Conservation (phyloP, 2,113 vertebrate genomes). For the Bubalus kerabau region DNA sequence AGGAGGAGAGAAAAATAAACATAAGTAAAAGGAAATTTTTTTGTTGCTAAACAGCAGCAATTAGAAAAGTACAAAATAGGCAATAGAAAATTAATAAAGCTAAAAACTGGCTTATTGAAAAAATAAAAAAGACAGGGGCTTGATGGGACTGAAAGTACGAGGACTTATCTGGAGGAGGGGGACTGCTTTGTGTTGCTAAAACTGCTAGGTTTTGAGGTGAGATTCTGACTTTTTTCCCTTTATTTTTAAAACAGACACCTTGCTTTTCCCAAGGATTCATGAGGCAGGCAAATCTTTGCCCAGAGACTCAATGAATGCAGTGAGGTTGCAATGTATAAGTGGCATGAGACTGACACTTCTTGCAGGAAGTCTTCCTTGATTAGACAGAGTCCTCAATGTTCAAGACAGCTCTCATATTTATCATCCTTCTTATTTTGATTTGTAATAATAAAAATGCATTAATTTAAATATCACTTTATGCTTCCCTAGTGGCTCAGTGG, state of each 20-base stretch:
- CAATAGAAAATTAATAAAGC: neutral
- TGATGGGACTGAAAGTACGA: neutral
- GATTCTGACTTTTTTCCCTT: neutral
- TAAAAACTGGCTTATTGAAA: neutral
- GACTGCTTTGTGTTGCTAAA: neutral
- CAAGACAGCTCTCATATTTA: neutral
- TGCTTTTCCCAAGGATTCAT: neutral
- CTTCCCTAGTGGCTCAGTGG: neutral
- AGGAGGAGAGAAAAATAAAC: neutral
- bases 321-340: rapidly evolving
- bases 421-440: neutral
- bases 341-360: neutral
- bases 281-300: neutral
- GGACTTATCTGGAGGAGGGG: neutral
- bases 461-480: neutral
- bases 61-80: neutral
- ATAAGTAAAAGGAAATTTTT: neutral
- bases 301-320: neutral
- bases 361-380: neutral
- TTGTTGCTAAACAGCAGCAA: neutral
- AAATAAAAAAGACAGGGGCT: neutral
- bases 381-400: rapidly evolving
- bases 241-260: neutral
- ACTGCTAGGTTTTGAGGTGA: neutral
- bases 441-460: neutral